These are phyloP conservation scores for Cephalopterus ornatus DNA, from an alignment of 2,113 vertebrate species.

Conservation along the genomic window DNA sequence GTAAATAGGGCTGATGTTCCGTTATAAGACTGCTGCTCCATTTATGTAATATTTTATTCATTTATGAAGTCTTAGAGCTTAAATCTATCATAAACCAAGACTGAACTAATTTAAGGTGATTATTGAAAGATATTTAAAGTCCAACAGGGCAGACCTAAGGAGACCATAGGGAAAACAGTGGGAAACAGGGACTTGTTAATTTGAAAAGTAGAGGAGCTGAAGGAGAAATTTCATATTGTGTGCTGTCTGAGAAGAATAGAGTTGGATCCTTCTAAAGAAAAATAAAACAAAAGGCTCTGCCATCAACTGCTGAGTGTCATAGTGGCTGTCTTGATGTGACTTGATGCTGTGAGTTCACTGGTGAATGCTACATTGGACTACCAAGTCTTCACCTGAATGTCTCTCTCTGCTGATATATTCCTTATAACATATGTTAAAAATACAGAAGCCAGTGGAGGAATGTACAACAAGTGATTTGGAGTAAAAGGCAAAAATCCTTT, in stretches of 20 bases:
- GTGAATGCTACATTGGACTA: background rate
- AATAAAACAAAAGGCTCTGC: background rate
- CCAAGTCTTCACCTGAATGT: background rate
- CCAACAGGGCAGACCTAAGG: background rate
- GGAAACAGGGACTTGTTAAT: background rate
- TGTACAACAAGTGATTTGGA: background rate
- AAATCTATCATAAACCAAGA: background rate
- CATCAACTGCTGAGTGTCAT: background rate
- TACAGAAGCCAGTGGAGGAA: background rate
- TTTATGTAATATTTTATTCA: background rate
- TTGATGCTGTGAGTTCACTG: background rate
- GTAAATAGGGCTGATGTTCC: background rate
- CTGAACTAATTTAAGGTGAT: background rate
- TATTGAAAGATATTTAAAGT: conserved; percentile 8
- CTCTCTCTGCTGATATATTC: background rate
- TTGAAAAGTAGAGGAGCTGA: background rate
- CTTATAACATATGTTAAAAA: background rate
- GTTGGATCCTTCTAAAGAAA: background rate
- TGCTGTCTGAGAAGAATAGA: background rate
- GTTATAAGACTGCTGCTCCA: background rate
- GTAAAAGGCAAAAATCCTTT: background rate
- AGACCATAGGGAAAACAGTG: background rate
- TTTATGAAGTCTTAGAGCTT: background rate
- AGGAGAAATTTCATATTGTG: background rate
- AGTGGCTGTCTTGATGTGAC: background rate